Evolutionary conservation across 2,797 vertebrate species (phyloP).

Genomic region (Myioborus melanocephalus): DNA sequence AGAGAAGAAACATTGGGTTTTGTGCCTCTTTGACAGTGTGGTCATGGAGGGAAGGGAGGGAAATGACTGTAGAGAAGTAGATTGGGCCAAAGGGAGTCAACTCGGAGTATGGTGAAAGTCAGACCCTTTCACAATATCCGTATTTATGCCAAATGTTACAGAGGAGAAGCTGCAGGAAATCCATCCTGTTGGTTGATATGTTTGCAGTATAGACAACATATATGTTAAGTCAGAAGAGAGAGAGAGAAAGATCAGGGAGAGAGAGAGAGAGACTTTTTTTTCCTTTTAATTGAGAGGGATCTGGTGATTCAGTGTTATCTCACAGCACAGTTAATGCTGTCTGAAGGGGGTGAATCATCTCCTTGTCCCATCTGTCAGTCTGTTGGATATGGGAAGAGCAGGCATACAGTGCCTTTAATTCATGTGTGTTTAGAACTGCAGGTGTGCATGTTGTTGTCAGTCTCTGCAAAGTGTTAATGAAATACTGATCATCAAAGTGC

Average conservation of each 20-base stretch:
- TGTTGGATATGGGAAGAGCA: background rate
- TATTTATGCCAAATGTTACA: background rate
- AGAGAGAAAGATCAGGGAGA: background rate
- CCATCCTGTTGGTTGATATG: background rate
- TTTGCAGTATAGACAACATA: background rate
- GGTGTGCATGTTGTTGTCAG: background rate
- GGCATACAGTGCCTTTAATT: background rate
- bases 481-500: background rate
- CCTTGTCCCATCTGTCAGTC: background rate
- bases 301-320: constrained; percentile 6
- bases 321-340: background rate
- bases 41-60: background rate
- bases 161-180: background rate
- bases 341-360: constrained; percentile 34
- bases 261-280: background rate
- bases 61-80: background rate
- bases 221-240: background rate
- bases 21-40: background rate
- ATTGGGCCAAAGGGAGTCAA: background rate
- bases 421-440: background rate
- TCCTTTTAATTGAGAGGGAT: background rate
- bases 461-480: background rate
- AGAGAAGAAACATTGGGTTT: background rate
- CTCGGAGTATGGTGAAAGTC: background rate
- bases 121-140: background rate